These are phyloP conservation scores for Marronus borbonicus DNA, from an alignment of 2,888 invertebrate species.

Conservation along the genomic window DNA sequence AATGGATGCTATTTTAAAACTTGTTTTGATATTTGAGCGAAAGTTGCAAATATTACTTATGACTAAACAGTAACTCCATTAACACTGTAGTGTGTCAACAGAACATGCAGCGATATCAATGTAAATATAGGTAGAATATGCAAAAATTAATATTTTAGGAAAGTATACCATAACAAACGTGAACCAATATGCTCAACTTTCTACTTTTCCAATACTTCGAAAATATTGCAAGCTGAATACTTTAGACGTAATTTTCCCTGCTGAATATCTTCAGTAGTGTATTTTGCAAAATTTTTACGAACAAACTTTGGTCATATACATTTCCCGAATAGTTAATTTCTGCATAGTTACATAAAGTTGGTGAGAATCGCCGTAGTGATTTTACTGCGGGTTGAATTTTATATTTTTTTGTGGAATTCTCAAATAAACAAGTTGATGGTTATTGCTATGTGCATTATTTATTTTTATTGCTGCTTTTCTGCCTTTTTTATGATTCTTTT, in stretches of 20 bases:
- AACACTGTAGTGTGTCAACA: too few species aligned
- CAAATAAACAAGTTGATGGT: slow-evolving; percentile 35
- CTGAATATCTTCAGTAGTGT: not conserved
- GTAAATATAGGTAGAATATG: too few species aligned
- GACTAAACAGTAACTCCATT: too few species aligned
- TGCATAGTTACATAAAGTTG: slow-evolving; percentile 32
- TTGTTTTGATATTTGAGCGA: too few species aligned
- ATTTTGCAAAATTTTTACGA: slow-evolving; percentile 29
- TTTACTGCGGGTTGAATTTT: slow-evolving; percentile 11
- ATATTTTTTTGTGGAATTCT: slow-evolving; percentile 4
- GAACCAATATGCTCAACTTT: too few species aligned
- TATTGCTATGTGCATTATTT: slow-evolving; percentile 19
- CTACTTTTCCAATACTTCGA: too few species aligned
- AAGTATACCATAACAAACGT: too few species aligned
- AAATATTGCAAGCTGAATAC: not conserved
- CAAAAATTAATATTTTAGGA: too few species aligned
- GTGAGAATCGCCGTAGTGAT: not conserved
- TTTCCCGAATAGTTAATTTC: slow-evolving; percentile 21
- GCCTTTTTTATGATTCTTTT: not conserved
- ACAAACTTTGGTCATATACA: slow-evolving; percentile 27
- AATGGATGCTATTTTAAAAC: too few species aligned
- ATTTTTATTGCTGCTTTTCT: slow-evolving; percentile 8
- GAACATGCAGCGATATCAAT: too few species aligned
- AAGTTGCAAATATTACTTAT: too few species aligned
- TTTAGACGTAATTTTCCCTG: not conserved